A percentile compares a stretch with the other conserved stretches of the same genome.
Conservation (phyloP, 2,888 invertebrate genomes). For the Plagodis pulveraria region DNA sequence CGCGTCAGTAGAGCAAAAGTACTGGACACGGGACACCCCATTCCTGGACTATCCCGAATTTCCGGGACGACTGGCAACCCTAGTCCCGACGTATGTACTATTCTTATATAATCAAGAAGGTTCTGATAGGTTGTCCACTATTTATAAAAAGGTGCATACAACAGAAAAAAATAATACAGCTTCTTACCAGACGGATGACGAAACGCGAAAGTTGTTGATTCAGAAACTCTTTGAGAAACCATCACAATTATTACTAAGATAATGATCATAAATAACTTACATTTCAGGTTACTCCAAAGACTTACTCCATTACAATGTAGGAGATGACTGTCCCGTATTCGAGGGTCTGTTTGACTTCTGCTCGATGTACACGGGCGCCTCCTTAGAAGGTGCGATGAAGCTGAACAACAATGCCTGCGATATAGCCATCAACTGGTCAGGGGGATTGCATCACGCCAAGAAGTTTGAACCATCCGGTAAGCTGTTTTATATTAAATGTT, state of each 20-base stretch:
- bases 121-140: too few relatives aligned
- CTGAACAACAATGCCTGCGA: constrained; percentile 97
- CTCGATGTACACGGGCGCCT: constrained; percentile 99
- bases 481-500: background rate
- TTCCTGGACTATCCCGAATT: too few relatives aligned
- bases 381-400: constrained; percentile 98
- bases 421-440: constrained; percentile 99
- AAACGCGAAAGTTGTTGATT: too few relatives aligned
- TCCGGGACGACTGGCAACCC: too few relatives aligned
- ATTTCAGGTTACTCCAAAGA: constrained; percentile 93
- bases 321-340: constrained; percentile 98
- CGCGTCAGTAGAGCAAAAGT: too few relatives aligned
- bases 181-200: too few relatives aligned
- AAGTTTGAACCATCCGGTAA: constrained; percentile 98
- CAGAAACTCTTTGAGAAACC: too few relatives aligned
- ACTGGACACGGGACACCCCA: too few relatives aligned
- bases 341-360: constrained; percentile 99
- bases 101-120: too few relatives aligned
- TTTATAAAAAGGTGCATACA: too few relatives aligned
- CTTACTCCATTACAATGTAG: constrained; percentile 97
- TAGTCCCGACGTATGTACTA: too few relatives aligned
- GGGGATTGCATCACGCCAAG: constrained; percentile 99
- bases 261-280: background rate
- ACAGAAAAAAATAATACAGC: too few relatives aligned
- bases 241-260: background rate